Evolutionary conservation across 2,113 vertebrate genomes (phyloP).

Genomic region (Megalops atlanticus): DNA sequence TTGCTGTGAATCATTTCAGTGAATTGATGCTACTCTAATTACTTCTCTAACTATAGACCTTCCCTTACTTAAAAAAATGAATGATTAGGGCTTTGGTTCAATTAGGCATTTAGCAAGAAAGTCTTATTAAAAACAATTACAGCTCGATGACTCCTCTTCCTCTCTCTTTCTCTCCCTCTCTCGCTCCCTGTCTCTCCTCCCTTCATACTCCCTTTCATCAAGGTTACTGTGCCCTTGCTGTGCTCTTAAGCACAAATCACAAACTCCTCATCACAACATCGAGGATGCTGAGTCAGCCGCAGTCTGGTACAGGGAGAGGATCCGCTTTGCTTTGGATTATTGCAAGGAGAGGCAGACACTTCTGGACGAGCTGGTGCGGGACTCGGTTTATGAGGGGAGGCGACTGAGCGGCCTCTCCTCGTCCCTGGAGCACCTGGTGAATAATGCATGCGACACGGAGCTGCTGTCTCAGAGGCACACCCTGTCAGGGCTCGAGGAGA

Average conservation of each 20-base stretch:
- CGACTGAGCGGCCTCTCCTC: conserved; percentile 26
- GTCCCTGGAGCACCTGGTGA: conserved; percentile 33
- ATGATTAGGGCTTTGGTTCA: conserved; percentile 4
- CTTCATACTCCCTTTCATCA: conserved; percentile 16
- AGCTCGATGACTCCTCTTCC: neutral
- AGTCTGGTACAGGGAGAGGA: conserved; percentile 36
- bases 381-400: conserved; percentile 24
- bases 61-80: conserved; percentile 24
- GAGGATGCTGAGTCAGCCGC: conserved; percentile 42
- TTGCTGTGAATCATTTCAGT: neutral
- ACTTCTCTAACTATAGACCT: neutral
- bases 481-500: conserved; percentile 24
- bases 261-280: conserved; percentile 29
- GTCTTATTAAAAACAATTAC: conserved; percentile 16
- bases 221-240: conserved; percentile 56
- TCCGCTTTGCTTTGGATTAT: conserved; percentile 40
- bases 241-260: conserved; percentile 38
- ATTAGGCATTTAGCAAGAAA: conserved; percentile 19
- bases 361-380: conserved; percentile 37
- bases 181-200: conserved; percentile 8
- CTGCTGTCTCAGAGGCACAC: conserved; percentile 40
- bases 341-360: conserved; percentile 40
- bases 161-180: neutral
- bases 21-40: conserved; percentile 16
- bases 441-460: conserved; percentile 35